Evolutionary conservation across 2,113 vertebrate genomes (phyloP).

Genomic region (Casuarius casuarius): DNA sequence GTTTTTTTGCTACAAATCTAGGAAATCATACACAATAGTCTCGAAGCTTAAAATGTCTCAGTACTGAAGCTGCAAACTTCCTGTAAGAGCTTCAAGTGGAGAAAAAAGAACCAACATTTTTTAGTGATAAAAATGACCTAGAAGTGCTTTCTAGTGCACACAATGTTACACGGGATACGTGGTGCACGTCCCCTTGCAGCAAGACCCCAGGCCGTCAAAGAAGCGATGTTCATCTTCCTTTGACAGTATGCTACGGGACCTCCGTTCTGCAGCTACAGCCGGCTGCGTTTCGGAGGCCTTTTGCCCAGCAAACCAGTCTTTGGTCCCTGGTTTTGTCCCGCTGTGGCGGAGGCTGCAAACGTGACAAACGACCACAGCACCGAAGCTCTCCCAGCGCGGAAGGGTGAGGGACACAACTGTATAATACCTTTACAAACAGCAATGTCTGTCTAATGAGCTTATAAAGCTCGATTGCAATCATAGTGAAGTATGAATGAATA

Average conservation of each 20-base stretch:
- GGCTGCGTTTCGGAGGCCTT: not conserved
- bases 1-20: slow-evolving; percentile 48
- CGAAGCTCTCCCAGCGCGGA: not conserved
- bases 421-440: not conserved
- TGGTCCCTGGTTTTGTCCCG: not conserved
- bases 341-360: not conserved
- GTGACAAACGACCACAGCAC: not conserved
- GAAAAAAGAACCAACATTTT: not conserved
- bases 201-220: not conserved
- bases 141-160: slow-evolving; percentile 11
- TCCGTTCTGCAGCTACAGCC: not conserved
- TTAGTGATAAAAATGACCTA: slow-evolving; percentile 40
- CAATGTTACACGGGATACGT: not conserved
- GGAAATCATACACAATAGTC: slow-evolving; percentile 38
- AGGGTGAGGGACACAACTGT: not conserved
- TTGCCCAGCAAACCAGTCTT: not conserved
- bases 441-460: slow-evolving; percentile 70
- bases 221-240: not conserved
- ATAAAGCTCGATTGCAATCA: slow-evolving; percentile 79
- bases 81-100: slow-evolving; percentile 19
- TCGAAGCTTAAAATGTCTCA: slow-evolving; percentile 38
- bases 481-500: slow-evolving; percentile 72
- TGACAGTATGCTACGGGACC: not conserved
- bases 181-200: not conserved
- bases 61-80: slow-evolving; percentile 28